A percentile compares a stretch with the other conserved stretches of the same genome.
These are phyloP conservation scores for Panopea generosa DNA, from an alignment of 2,888 invertebrate genomes.

Conservation along the genomic window DNA sequence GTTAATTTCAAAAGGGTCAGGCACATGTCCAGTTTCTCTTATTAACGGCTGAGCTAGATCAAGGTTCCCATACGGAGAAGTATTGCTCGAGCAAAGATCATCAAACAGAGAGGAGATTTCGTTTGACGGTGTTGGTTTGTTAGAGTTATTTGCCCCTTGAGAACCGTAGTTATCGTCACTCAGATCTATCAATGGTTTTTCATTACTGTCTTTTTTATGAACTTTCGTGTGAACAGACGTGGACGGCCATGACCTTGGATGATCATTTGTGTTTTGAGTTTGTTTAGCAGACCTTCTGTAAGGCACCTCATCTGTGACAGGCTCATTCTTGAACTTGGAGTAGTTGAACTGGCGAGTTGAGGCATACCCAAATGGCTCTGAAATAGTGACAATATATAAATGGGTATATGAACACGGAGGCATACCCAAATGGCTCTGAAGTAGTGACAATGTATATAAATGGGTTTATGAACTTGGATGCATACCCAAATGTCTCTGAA, in stretches of 20 bases:
- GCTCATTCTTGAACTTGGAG: constrained; percentile 92
- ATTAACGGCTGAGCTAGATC: constrained; percentile 76
- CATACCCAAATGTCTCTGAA: constrained; percentile 69
- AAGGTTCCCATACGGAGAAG: constrained; percentile 69
- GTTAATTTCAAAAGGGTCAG: constrained; percentile 77
- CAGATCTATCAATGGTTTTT: constrained; percentile 82
- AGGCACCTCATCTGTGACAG: constrained; percentile 76
- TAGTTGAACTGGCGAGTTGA: constrained; percentile 85
- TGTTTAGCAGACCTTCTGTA: constrained; percentile 18
- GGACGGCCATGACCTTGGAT: constrained; percentile 26
- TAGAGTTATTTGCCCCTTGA: constrained; percentile 7
- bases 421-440: constrained; percentile 69
- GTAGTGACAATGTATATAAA: no score
- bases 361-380: constrained; percentile 69
- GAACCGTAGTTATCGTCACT: constrained; percentile 61
- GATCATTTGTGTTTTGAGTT: background rate
- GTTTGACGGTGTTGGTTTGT: constrained; percentile 51
- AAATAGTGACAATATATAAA: no score
- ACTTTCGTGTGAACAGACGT: constrained; percentile 49
- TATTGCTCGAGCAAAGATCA: constrained; percentile 64
- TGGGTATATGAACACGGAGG: no score
- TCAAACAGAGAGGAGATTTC: constrained; percentile 74
- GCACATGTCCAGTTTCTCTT: constrained; percentile 50
- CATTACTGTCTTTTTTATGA: constrained; percentile 53
- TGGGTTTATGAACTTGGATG: no score